Evolutionary conservation across 2,888 invertebrate species (phyloP), one percentile per base, ranked within the genome.

Genomic region (Nomada goodeniana): DNA sequence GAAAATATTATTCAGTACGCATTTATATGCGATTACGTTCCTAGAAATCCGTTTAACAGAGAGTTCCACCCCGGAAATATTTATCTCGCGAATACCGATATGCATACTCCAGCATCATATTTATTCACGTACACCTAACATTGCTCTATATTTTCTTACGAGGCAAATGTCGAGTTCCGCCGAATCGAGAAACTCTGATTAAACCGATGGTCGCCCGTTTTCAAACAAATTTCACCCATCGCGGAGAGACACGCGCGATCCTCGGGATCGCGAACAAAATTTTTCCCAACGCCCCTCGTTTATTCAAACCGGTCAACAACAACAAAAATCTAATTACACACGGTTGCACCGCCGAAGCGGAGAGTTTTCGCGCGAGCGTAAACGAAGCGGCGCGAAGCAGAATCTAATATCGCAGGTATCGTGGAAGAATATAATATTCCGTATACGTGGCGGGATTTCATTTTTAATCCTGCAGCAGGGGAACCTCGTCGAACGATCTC

Each of bases 371-470:
- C 23, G 10, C 18, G 15, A 18, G 9, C 2, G 55, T 23, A n/a
- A 29, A 29, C 29, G 18, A 20, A 20, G 23, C n/a, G 57, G 57
- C 23, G 53, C 15, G 52, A 61, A 57, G 23, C 10, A 20, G 76
- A 69, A 64, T 55, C 50, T 72, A 80, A 84, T 77, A 68, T n/a
- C 63, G 13, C 20, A 7, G n/a, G 18, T 23, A 23, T 26, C 13
- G n/a, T 64, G 80, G 59, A 71, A 83, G 74, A 74, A 69, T 73
- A 79, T 85, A 74, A 86, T 86, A 71, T 4, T 72, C 68, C 50
- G 18, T 18, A 50, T 47, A 36, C 26, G 47, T n/a, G 20, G 44
- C 10, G 20, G n/a, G 64, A 57, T 65, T 52, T 36, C 60, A 64
- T 74, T 68, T 80, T 80, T 68, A 71, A 85, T 86, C 80, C 80